Evolutionary conservation across 2,113 vertebrate genomes (phyloP).

Genomic region (Ibidorhyncha struthersii): DNA sequence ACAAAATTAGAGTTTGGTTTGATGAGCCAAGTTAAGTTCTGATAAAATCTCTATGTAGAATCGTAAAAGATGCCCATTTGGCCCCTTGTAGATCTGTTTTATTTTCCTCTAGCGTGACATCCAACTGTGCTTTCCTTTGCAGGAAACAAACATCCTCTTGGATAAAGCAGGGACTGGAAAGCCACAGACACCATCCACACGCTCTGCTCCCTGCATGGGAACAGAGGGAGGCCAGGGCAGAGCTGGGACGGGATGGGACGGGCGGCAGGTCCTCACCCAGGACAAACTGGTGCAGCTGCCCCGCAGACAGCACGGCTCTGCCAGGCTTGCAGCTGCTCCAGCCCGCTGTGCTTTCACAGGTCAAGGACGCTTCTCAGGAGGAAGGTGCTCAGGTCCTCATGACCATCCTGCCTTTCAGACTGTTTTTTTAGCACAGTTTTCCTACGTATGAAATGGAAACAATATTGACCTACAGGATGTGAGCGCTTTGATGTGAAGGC

Average conservation of each 20-base stretch:
- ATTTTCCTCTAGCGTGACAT: background rate
- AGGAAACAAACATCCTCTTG: conserved; percentile 25
- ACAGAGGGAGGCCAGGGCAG: background rate
- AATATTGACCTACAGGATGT: background rate
- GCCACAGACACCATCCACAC: background rate
- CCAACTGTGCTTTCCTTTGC: background rate
- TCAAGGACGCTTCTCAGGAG: background rate
- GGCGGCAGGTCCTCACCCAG: background rate
- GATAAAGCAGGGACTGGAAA: background rate
- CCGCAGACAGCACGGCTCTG: rapidly evolving
- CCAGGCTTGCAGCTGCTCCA: background rate
- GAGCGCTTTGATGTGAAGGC: background rate
- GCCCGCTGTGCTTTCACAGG: background rate
- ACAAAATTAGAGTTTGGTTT: background rate
- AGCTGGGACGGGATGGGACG: rapidly evolving
- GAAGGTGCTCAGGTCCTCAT: background rate
- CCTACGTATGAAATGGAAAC: background rate
- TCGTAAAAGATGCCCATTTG: background rate
- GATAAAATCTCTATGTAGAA: background rate
- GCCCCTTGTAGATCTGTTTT: background rate
- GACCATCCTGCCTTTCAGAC: background rate
- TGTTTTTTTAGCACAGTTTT: background rate
- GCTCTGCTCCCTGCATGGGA: background rate
- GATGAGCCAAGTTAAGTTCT: background rate
- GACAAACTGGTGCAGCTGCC: background rate